Evolutionary conservation across 1,140 invertebrate genomes (phyloP), one percentile per base, ranked within the genome.

Genomic region (Plodia interpunctella): DNA sequence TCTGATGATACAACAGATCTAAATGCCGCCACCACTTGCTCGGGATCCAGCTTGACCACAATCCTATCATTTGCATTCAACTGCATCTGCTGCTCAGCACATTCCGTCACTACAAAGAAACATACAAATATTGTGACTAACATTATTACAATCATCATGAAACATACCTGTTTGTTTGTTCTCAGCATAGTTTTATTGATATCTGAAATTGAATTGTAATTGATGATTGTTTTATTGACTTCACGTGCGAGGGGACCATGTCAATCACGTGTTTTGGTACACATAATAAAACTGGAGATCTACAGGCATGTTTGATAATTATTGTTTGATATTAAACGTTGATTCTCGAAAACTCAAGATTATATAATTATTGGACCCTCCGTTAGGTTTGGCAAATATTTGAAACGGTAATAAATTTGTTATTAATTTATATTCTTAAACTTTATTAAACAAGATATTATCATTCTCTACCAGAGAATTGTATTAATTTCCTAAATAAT

Each of bases 21-120:
- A 17, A 80, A 67, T 2, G 64, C 63, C n/a, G 66, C 55, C 6
- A 68, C 60, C 38, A 80, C 53, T 58, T 72, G 62, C 19, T 70
- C 63, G 11, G 76, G 59, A 49, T 67, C 58, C 4, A 80, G 19
- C 20, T 20, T 51, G 18, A 51, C 20, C 5, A 51, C 13, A 11
- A 51, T 17, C n/a, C n/a, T 13, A 5, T 44, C 38, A 15, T n/a
- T 17, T 6, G 13, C 9, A 2, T 15, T 44, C n/a, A 44, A 44
- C 3, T 15, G 13, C n/a, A 15, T 6, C 3, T n/a, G 3, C 3
- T 44, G n/a, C 10, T 44, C 38, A 2, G 8, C 38, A 6, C 38
- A 44, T 44, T 44, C 38, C 5, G 38, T 17, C 6, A 6, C 15
- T 10, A 44, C 13, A 15, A 44, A 15, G 38, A n/a, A 17, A 44